Evolutionary conservation across 92 coral and sea anemone genomes (phyloP), one percentile per base, ranked within the genome.

Genomic region (Zoanthus sociatus): DNA sequence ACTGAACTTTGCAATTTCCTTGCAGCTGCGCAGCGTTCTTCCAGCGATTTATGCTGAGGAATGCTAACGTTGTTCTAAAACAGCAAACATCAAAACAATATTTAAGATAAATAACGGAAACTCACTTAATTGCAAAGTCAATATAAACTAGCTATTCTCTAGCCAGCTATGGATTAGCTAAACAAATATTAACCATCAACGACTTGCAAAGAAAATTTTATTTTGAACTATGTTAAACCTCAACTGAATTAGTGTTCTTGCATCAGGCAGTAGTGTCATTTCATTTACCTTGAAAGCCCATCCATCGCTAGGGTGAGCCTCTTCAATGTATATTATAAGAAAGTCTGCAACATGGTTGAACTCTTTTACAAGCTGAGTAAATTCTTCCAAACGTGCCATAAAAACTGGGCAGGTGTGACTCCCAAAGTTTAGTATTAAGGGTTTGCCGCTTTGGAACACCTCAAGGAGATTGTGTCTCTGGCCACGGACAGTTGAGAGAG

Each of bases 261-360:
- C 18, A 14, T 16, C 4, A 13, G 4, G 56, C 1, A 54, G 32
- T 30, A 54, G 48, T 21, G 26, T 21, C 30, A 17, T 37, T 37
- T 37, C 21, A 1, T 3, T 20, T 84, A 94, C 98, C 64, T 92
- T 91, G 77, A 95, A 91, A 1, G 88, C 83, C 98, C 98, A 96
- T 33, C 94, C 98, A 73, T 96, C 98, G n/a, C 89, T 90, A 1
- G 96, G 93, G 60, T 96, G 98, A 18, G 98, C 96, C 70, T 96
- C 98, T 47, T 90, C 92, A 76, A 94, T 93, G 83, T 96, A 96
- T 45, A 96, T 94, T n/a, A 90, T 78, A 17, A 94, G 89, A 88
- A 96, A 94, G 86, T 96, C 98, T 32, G 94, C 98, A 50, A 93
- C 86, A 8, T 92, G 92, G 32, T 88, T 92, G 88, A 92, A 96